Evolutionary conservation across 1,140 invertebrate genomes (phyloP).

Genomic region (Octopus sinensis): DNA sequence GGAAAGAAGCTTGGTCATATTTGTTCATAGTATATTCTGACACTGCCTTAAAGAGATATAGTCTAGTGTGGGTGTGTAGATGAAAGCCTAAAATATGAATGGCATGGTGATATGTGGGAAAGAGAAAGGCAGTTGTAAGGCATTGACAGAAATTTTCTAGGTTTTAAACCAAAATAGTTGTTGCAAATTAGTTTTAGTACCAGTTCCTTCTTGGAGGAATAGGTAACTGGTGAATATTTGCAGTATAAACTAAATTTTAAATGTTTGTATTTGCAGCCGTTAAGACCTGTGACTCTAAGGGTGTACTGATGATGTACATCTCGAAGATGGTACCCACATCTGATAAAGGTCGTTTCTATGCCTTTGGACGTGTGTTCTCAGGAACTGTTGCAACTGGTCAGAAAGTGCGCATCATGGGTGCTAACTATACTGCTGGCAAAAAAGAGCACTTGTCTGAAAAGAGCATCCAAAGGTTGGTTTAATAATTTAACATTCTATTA

Average conservation of each 20-base stretch:
- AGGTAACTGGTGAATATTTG: not conserved
- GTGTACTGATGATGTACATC: slow-evolving; percentile 99
- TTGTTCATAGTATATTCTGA: no score
- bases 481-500: no score
- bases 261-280: slow-evolving; percentile 52
- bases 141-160: no score
- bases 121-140: no score
- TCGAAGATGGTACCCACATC: slow-evolving; percentile 99
- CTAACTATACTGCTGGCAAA: slow-evolving; percentile 95
- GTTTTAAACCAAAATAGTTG: not conserved
- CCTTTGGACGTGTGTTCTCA: slow-evolving; percentile 99
- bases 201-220: not conserved
- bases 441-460: slow-evolving; percentile 99
- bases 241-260: not conserved
- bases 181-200: not conserved
- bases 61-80: no score
- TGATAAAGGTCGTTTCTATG: slow-evolving; percentile 99
- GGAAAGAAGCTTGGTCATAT: no score
- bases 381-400: slow-evolving; percentile 89
- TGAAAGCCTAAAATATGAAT: no score
- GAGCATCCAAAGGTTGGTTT: slow-evolving; percentile 77
- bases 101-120: no score
- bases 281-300: slow-evolving; percentile 91
- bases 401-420: slow-evolving; percentile 80
- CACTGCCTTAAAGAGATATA: no score